Evolutionary conservation across 2,888 invertebrate genomes (phyloP).

Genomic region (Nemotelus pantherinus): DNA sequence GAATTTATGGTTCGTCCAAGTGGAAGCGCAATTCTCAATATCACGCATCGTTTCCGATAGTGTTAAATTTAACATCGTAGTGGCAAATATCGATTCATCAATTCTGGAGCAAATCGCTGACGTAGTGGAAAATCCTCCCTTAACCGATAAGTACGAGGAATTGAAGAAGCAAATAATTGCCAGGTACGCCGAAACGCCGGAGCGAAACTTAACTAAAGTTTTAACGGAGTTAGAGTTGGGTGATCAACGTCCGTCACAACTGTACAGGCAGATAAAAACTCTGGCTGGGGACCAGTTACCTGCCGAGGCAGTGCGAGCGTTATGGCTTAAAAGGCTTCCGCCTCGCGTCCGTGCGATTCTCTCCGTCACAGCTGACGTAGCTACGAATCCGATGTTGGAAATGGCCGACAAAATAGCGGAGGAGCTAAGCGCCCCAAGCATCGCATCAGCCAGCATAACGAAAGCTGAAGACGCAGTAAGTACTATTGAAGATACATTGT

Average conservation of each 20-base stretch:
- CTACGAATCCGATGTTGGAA: background rate
- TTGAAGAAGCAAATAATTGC: conserved; percentile 4
- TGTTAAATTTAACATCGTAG: background rate
- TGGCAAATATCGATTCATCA: background rate
- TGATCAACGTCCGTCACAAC: conserved; percentile 11
- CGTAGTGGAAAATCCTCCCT: background rate
- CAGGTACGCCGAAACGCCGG: background rate
- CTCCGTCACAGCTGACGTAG: background rate
- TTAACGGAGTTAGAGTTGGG: background rate
- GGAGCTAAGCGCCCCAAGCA: background rate
- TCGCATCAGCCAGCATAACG: background rate
- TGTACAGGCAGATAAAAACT: conserved; percentile 4
- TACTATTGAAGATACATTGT: background rate
- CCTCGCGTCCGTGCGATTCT: conserved; percentile 1
- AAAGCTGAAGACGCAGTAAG: background rate
- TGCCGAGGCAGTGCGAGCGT: background rate
- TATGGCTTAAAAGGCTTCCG: conserved; percentile 6
- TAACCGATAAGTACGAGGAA: background rate
- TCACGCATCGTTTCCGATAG: background rate
- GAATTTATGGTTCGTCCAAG: no score
- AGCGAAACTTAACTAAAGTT: background rate
- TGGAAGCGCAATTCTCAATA: no score
- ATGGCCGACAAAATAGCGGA: background rate
- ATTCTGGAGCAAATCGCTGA: conserved; percentile 12
- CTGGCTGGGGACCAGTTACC: conserved; percentile 2